Evolutionary conservation across 1,140 invertebrate species (phyloP), one percentile per base, ranked within the genome.

Genomic region (Aphelenchoides avenae): DNA sequence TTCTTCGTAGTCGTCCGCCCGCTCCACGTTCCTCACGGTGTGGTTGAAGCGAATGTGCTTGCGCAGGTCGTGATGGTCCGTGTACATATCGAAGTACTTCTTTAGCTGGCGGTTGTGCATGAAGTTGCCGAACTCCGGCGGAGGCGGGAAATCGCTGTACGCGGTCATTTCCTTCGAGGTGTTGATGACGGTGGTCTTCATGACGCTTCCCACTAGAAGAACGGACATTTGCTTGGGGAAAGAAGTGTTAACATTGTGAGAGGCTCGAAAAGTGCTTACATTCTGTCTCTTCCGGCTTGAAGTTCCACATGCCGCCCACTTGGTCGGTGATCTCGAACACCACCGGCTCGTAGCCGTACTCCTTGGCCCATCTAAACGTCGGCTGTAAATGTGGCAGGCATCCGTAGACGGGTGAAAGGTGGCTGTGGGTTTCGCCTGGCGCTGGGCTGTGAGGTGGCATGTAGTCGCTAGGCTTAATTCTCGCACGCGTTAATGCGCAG

Each of bases 131-230:
- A 57, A 78, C 5, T 79, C 68, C 7, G 48, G 49, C 2, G 79
- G 77, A 1, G 79, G 78, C 2, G 81, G 81, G 53, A 77, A 82
- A 61, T 82, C 80, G 9, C 15, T 26, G 20, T 73, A 82, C 80
- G 42, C 78, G 79, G 66, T 66, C 40, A 81, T 72, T 61, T 81
- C 81, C 55, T 82, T 82, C 42, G 77, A 79, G 0, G 79, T 78
- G 63, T 82, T 81, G 42, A 78, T 77, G 6, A 81, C 64, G 2
- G 77, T 79, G n/a, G n/a, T n/a, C n/a, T n/a, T n/a, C n/a, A n/a
- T n/a, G n/a, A n/a, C n/a, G n/a, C n/a, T n/a, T n/a, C n/a, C n/a
- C n/a, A n/a, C n/a, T n/a, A n/a, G n/a, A n/a, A n/a, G n/a, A n/a
- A n/a, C n/a, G n/a, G n/a, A n/a, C n/a, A n/a, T n/a, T n/a, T n/a